These are phyloP conservation scores for Erpetoichthys calabaricus DNA, from an alignment of 2,797 vertebrate species.

Conservation along the genomic window DNA sequence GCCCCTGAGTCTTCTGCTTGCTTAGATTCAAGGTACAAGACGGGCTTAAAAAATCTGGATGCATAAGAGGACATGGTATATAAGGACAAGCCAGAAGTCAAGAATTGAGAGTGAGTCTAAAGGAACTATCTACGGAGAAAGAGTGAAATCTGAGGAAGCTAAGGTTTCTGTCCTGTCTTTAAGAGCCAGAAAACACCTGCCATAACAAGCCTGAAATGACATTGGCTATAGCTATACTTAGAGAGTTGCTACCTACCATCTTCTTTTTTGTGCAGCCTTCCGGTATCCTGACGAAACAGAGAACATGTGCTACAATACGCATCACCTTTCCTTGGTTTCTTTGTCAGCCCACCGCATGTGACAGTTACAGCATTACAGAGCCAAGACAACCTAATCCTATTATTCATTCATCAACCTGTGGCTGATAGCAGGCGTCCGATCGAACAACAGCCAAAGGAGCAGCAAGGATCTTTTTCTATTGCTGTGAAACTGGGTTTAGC, in stretches of 20 bases:
- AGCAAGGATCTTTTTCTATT: conserved; percentile 57
- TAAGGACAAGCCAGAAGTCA: no score
- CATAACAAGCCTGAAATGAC: no score
- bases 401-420: conserved; percentile 74
- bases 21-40: no score
- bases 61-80: no score
- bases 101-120: no score
- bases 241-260: neutral
- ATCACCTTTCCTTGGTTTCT: conserved; percentile 38
- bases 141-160: no score
- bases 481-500: conserved; percentile 81
- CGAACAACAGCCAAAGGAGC: conserved; percentile 64
- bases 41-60: no score
- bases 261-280: conserved; percentile 19
- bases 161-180: no score
- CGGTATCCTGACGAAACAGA: conserved; percentile 28
- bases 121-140: no score
- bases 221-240: no score
- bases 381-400: conserved; percentile 79
- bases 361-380: conserved; percentile 62
- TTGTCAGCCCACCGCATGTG: conserved; percentile 53
- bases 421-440: conserved; percentile 60
- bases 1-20: no score
- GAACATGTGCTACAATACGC: conserved; percentile 28
- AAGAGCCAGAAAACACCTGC: no score